A percentile compares a stretch with the other conserved stretches of the same genome.
Conservation (phyloP, 2,797 vertebrate species). For the Acipenser transmontanus region DNA sequence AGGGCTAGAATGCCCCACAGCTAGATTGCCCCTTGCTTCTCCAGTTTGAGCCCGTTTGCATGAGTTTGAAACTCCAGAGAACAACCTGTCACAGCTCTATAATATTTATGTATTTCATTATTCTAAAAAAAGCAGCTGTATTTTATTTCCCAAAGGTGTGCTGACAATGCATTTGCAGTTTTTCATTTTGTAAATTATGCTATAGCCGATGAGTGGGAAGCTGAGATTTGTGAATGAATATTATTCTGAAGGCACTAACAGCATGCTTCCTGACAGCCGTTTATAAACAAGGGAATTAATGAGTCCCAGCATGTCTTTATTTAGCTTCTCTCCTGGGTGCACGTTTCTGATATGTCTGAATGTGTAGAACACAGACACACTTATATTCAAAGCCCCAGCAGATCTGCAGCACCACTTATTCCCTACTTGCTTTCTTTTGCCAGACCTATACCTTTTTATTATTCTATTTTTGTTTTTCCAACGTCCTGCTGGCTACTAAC, state of each 20-base stretch:
- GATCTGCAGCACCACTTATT: background rate
- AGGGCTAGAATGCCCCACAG: no score
- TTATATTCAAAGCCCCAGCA: background rate
- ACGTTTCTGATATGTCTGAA: no score
- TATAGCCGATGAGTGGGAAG: slow-evolving; percentile 1
- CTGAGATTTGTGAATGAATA: slow-evolving; percentile 4
- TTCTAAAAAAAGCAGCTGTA: no score
- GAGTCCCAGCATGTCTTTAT: background rate
- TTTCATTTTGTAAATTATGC: background rate
- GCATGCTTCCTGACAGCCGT: background rate
- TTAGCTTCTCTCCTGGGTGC: background rate
- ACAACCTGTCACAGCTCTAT: no score
- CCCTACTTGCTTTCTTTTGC: background rate
- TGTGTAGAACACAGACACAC: background rate
- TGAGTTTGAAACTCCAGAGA: no score
- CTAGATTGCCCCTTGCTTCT: no score
- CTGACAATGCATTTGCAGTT: background rate
- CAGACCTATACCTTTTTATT: background rate
- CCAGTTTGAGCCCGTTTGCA: no score
- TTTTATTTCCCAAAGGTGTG: no score
- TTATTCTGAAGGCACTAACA: background rate
- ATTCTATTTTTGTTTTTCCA: background rate
- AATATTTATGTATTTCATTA: no score
- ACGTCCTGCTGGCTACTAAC: background rate
- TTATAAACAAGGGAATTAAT: background rate